A percentile compares a stretch with the other conserved stretches of the same genome.
phyloP scores from a whole-genome alignment of 2,888 invertebrate species.

The Pandemis cinnamomeana region DNA sequence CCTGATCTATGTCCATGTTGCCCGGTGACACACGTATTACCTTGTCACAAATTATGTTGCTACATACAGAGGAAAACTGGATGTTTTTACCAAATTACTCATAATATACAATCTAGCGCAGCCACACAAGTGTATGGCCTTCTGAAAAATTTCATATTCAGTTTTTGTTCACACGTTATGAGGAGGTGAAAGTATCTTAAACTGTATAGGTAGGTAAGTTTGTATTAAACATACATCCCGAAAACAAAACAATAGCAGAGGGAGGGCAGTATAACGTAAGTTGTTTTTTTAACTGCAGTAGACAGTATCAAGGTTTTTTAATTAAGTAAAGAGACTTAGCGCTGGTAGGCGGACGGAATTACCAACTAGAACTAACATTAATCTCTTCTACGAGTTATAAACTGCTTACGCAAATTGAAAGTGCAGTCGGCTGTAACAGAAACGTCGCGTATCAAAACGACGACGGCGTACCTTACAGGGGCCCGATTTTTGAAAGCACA shows the following conservation, averaged over 20 bases:
- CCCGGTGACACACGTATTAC: slow-evolving; percentile 45
- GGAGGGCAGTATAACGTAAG: background rate
- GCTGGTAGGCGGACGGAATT: background rate
- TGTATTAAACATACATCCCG: background rate
- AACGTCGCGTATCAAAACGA: background rate
- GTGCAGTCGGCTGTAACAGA: background rate
- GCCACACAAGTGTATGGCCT: background rate
- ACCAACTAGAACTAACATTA: slow-evolving; percentile 41
- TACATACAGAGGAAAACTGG: slow-evolving; percentile 9
- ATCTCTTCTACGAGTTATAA: slow-evolving; percentile 47
- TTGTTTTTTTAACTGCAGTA: background rate
- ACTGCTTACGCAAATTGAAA: slow-evolving; percentile 31
- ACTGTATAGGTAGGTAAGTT: background rate
- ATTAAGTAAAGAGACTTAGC: background rate
- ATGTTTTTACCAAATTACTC: background rate
- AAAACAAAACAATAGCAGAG: background rate
- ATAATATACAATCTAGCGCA: background rate
- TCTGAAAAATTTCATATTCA: background rate
- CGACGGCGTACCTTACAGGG: background rate
- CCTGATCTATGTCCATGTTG: slow-evolving; percentile 46
- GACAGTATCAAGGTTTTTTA: background rate
- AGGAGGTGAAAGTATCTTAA: background rate
- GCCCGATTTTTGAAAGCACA: background rate
- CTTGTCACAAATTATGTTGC: slow-evolving; percentile 22
- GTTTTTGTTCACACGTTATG: too few species aligned